A percentile compares a stretch with the other conserved stretches of the same genome.
Evolutionary conservation across 2,797 vertebrate genomes (phyloP).

Genomic region (Sphaeramia orbicularis): DNA sequence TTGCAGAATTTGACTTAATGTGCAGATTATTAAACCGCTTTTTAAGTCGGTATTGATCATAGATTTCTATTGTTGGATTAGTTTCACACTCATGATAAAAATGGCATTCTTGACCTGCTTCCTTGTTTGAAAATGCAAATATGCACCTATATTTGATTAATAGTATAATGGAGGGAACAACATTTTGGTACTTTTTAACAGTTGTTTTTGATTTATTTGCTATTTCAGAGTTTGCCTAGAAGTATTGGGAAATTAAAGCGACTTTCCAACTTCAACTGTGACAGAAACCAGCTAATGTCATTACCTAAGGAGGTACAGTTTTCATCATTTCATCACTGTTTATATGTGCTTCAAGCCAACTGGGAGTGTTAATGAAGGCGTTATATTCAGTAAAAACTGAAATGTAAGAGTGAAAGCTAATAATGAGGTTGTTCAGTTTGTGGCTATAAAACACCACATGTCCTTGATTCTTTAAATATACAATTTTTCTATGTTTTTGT

Average conservation of each 20-base stretch:
- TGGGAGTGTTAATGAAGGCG: too few species aligned
- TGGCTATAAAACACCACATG: too few species aligned
- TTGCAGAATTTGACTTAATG: not conserved
- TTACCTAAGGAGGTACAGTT: conserved; percentile 96
- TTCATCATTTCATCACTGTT: not conserved
- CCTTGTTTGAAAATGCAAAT: not conserved
- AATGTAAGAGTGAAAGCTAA: too few species aligned
- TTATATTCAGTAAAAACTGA: too few species aligned
- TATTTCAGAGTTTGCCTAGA: conserved; percentile 90
- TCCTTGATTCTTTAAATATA: too few species aligned
- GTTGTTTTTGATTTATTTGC: conserved; percentile 17
- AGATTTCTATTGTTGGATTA: not conserved
- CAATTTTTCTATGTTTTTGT: too few species aligned
- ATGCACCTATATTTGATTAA: not conserved
- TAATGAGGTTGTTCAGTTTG: too few species aligned
- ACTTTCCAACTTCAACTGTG: conserved; percentile 96
- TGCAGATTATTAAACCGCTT: not conserved
- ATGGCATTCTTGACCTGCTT: not conserved
- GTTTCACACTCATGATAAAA: not conserved
- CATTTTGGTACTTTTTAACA: conserved; percentile 3
- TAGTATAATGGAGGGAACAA: too few species aligned
- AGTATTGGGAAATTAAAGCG: conserved; percentile 96
- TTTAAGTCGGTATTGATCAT: too few species aligned
- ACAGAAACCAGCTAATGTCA: conserved; percentile 93
- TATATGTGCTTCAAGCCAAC: not conserved